Evolutionary conservation across 2,113 vertebrate genomes (phyloP).

Genomic region (Chauna torquata): DNA sequence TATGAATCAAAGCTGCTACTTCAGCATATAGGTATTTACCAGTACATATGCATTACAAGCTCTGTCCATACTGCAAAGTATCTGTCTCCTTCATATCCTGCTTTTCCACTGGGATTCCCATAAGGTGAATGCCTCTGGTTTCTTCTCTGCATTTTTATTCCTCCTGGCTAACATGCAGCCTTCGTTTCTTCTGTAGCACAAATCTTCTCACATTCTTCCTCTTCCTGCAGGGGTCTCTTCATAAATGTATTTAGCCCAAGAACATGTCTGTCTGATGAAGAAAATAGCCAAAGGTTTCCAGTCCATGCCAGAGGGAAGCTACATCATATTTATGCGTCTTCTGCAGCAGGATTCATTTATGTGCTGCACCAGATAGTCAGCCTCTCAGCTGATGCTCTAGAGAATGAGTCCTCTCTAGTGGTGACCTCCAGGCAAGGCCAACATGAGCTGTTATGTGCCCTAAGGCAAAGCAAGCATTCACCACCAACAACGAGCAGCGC

Average conservation of each 20-base stretch:
- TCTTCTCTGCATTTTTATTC: background rate
- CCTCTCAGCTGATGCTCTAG: background rate
- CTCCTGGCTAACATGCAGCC: background rate
- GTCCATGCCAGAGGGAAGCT: background rate
- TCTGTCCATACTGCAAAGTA: background rate
- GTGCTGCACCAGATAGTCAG: background rate
- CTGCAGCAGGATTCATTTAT: background rate
- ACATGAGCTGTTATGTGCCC: rapidly evolving
- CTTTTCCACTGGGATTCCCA: background rate
- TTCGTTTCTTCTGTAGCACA: background rate
- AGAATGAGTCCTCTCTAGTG: background rate
- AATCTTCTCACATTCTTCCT: background rate
- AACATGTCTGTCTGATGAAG: background rate
- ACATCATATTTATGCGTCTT: background rate
- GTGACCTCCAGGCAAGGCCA: background rate
- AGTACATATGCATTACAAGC: background rate
- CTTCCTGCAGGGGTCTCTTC: background rate
- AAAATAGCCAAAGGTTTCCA: background rate
- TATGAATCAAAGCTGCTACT: background rate
- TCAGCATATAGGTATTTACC: background rate
- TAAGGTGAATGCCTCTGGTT: background rate
- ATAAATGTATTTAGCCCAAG: background rate
- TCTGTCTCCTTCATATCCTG: background rate
- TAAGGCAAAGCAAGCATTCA: background rate
- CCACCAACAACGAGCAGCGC: background rate